Conservation (phyloP, 1,140 invertebrate genomes). For the Ephestia elutella region DNA sequence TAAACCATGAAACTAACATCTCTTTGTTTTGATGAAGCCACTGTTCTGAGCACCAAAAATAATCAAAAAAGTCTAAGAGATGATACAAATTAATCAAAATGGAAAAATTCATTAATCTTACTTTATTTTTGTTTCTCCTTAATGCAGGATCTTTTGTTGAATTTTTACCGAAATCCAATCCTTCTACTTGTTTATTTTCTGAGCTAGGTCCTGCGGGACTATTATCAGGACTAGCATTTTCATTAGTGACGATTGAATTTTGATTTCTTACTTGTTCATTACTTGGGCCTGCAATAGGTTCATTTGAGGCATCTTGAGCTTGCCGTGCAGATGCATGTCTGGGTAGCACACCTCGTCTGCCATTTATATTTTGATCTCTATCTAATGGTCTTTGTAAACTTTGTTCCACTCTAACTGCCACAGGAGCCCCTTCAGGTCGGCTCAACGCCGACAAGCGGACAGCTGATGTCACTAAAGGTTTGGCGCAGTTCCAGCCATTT, state of each 20-base stretch:
- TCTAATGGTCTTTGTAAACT: constrained; percentile 73
- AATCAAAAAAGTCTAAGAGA: too few species aligned
- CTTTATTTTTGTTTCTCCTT: constrained; percentile 62
- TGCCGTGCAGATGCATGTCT: constrained; percentile 39
- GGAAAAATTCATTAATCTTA: constrained; percentile 14
- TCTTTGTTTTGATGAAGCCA: too few species aligned
- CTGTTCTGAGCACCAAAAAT: too few species aligned
- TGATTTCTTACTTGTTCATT: constrained; percentile 39
- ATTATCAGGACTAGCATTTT: constrained; percentile 32
- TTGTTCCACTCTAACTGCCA: constrained; percentile 62
- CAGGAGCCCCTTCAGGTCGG: constrained; percentile 51
- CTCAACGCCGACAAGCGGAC: constrained; percentile 59
- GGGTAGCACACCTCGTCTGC: constrained; percentile 77
- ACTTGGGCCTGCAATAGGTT: constrained; percentile 41
- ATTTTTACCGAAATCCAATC: constrained; percentile 31
- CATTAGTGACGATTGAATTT: constrained; percentile 25
- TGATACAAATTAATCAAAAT: too few species aligned
- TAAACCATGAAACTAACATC: too few species aligned
- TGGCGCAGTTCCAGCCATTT: constrained; percentile 68
- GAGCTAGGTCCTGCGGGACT: constrained; percentile 35
- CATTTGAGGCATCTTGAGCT: constrained; percentile 17
- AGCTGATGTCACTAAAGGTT: constrained; percentile 64
- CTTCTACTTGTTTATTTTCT: constrained; percentile 36
- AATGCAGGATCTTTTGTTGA: constrained; percentile 39
- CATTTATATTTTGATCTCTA: constrained; percentile 84